phyloP scores from a whole-genome alignment of 1,140 invertebrate species.

The Anthonomus grandis region DNA sequence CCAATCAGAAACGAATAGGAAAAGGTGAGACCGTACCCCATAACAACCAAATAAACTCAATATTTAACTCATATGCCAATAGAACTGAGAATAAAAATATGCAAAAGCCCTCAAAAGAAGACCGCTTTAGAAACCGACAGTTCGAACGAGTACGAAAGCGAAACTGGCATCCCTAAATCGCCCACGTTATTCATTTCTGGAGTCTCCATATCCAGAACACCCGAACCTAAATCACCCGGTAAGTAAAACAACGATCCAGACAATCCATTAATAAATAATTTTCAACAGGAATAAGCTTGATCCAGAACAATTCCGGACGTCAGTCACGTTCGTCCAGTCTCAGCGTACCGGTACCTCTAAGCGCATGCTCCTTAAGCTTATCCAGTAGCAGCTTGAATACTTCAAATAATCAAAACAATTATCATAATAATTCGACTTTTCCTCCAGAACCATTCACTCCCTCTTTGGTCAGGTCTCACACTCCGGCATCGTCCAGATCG shows the following conservation, averaged over 20 bases:
- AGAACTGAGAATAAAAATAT: conserved; percentile 46
- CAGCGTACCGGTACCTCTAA: conserved; percentile 49
- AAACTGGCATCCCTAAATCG: conserved; percentile 59
- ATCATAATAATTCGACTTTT: too few relatives aligned
- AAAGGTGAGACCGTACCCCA: conserved; percentile 14
- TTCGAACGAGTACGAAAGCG: conserved; percentile 57
- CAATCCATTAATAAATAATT: too few relatives aligned
- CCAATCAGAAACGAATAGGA: conserved; percentile 32
- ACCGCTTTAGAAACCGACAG: conserved; percentile 52
- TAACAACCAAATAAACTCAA: not conserved
- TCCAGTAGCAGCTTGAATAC: conserved; percentile 45
- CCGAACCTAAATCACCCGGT: conserved; percentile 53
- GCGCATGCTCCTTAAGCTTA: conserved; percentile 45
- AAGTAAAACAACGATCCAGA: too few relatives aligned
- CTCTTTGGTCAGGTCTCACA: conserved; percentile 43
- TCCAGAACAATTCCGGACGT: conserved; percentile 39
- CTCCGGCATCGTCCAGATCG: conserved; percentile 40
- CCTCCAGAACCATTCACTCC: conserved; percentile 47
- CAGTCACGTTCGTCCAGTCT: conserved; percentile 53
- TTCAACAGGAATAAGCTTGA: conserved; percentile 33
- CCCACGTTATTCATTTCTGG: conserved; percentile 59
- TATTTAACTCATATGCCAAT: not conserved
- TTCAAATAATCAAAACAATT: too few relatives aligned
- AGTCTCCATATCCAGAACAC: conserved; percentile 58
- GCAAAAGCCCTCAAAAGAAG: conserved; percentile 33